Evolutionary conservation across 1,140 invertebrate species (phyloP).

Genomic region (Drosophila pandora): DNA sequence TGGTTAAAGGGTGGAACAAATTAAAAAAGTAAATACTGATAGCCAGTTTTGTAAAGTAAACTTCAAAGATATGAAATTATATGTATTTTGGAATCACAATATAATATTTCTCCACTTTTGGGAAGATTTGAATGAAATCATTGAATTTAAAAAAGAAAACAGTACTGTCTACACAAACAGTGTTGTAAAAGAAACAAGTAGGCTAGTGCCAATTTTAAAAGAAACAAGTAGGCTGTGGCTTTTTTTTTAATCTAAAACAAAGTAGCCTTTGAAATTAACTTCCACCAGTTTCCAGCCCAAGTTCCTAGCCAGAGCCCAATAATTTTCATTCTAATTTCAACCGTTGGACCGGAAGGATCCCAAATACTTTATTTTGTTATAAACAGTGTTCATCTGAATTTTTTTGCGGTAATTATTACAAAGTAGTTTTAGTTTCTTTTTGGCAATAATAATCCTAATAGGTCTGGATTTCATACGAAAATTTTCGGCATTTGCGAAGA

Average conservation of each 20-base stretch:
- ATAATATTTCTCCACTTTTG: too few species aligned
- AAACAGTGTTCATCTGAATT: neutral
- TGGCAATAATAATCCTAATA: conserved; percentile 1
- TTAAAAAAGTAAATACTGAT: conserved; percentile 20
- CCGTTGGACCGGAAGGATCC: neutral
- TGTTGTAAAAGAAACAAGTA: too few species aligned
- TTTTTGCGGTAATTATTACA: conserved; percentile 18
- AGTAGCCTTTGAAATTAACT: neutral
- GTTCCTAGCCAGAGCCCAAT: neutral
- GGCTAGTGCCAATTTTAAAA: neutral
- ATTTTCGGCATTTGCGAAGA: conserved; percentile 16
- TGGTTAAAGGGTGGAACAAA: conserved; percentile 31
- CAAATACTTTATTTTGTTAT: neutral
- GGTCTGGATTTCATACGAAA: conserved; percentile 11
- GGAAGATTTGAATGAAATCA: too few species aligned
- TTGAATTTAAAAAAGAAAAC: too few species aligned
- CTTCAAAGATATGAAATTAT: too few species aligned
- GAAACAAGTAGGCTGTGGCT: neutral
- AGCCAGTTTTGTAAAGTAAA: neutral
- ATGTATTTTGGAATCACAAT: too few species aligned
- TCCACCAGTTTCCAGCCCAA: neutral
- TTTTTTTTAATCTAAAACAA: neutral
- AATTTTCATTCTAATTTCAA: neutral
- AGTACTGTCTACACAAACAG: too few species aligned
- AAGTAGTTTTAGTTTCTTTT: neutral